phyloP scores from a whole-genome alignment of 2,888 invertebrate species.

The Heliconius charithonia region DNA sequence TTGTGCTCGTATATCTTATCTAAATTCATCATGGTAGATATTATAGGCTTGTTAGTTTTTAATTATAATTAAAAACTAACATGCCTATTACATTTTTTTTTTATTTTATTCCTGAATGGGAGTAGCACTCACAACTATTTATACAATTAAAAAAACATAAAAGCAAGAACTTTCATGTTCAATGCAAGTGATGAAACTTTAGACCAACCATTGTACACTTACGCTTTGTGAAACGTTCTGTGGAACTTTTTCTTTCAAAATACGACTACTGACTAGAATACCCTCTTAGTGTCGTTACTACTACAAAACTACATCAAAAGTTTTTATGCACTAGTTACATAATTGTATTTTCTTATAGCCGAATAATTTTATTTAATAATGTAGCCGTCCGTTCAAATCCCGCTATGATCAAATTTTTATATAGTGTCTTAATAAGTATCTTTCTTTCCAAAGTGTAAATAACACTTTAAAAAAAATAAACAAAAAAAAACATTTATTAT shows the following conservation, averaged over 20 bases:
- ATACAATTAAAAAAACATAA: constrained; percentile 19
- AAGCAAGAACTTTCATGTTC: constrained; percentile 17
- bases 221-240: constrained; percentile 13
- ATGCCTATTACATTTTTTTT: no score
- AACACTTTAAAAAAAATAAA: no score
- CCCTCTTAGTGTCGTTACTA: constrained; percentile 19
- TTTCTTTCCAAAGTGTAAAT: no score
- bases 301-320: not conserved
- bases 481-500: no score
- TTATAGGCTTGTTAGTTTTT: no score
- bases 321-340: not conserved
- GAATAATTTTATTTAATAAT: not conserved
- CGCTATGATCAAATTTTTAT: no score
- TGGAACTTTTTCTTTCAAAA: constrained; percentile 18
- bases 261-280: constrained; percentile 12
- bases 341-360: not conserved
- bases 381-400: not conserved
- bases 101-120: not conserved
- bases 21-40: no score
- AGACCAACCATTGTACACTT: constrained; percentile 17
- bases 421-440: no score
- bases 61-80: no score
- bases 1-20: no score
- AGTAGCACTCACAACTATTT: not conserved
- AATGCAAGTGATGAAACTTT: constrained; percentile 28